These are phyloP conservation scores for Enteromius treurensis DNA, from an alignment of 2,797 vertebrate genomes.

Conservation along the genomic window DNA sequence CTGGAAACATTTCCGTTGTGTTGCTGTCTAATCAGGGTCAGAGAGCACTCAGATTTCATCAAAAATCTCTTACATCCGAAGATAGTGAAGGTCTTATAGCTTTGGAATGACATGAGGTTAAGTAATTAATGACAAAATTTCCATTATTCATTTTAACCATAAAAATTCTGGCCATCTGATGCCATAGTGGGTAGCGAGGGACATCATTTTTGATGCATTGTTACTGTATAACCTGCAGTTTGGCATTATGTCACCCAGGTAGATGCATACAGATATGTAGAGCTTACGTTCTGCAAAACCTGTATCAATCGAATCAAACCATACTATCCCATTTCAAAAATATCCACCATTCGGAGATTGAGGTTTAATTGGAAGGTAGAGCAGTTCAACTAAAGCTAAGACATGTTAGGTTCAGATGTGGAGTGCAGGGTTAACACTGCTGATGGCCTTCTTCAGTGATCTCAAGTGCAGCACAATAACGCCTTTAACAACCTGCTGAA, in stretches of 20 bases:
- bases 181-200: background rate
- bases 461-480: slow-evolving; percentile 48
- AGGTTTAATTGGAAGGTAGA: slow-evolving; percentile 36
- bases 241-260: background rate
- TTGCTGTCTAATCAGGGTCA: background rate
- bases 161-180: background rate
- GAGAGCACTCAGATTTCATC: background rate
- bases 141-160: background rate
- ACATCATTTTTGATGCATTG: background rate
- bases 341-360: background rate
- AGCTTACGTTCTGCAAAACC: background rate
- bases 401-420: slow-evolving; percentile 21
- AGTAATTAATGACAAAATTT: background rate
- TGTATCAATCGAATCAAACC: background rate
- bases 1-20: background rate
- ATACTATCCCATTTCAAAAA: slow-evolving; percentile 6
- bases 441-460: slow-evolving; percentile 22
- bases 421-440: slow-evolving; percentile 34
- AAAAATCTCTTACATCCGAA: background rate
- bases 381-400: slow-evolving; percentile 9
- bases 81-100: too few relatives aligned
- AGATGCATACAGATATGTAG: background rate
- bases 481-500: slow-evolving; percentile 48
- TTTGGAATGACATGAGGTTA: too few relatives aligned
- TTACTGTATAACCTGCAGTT: background rate